Percentiles rank a stretch among this genome's conserved stretches.
phyloP scores from a whole-genome alignment of 1,140 invertebrate species.

The Carcinoscorpius rotundicauda region DNA sequence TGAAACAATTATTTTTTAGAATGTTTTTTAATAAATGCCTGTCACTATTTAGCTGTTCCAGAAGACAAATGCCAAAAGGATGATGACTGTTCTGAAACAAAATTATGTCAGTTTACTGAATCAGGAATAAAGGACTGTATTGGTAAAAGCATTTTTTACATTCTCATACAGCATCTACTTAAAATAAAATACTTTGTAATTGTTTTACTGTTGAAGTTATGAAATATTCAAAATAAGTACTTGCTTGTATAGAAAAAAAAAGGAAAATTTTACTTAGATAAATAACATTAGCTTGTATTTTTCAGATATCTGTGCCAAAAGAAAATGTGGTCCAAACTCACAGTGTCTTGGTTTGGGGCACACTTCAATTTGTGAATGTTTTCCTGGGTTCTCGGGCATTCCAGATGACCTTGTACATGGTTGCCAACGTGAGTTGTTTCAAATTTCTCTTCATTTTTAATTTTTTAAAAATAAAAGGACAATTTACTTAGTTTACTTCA shows the following conservation, averaged over 20 bases:
- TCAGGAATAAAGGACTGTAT: constrained; percentile 3
- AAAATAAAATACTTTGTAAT: no score
- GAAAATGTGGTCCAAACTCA: constrained; percentile 53
- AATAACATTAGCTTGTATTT: no score
- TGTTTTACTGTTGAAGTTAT: no score
- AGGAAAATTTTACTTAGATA: no score
- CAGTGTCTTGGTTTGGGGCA: constrained; percentile 54
- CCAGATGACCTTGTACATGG: constrained; percentile 48
- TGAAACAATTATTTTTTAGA: no score
- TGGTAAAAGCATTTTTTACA: not conserved
- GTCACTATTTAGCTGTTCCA: not conserved
- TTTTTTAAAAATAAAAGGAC: no score
- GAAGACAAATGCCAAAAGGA: not conserved
- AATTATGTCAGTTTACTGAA: not conserved
- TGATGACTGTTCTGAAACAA: not conserved
- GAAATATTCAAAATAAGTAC: no score
- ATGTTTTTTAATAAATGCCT: not conserved
- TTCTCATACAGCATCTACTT: no score
- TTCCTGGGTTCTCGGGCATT: constrained; percentile 55
- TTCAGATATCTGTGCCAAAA: constrained; percentile 17
- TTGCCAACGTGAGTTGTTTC: constrained; percentile 14
- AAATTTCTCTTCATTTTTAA: no score
- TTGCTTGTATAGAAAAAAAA: no score
- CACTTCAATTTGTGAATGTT: constrained; percentile 62
- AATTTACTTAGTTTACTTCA: no score